Base-by-base conservation (phyloP, 2,113 vertebrate species). In the Antechinus flavipes region DNA sequence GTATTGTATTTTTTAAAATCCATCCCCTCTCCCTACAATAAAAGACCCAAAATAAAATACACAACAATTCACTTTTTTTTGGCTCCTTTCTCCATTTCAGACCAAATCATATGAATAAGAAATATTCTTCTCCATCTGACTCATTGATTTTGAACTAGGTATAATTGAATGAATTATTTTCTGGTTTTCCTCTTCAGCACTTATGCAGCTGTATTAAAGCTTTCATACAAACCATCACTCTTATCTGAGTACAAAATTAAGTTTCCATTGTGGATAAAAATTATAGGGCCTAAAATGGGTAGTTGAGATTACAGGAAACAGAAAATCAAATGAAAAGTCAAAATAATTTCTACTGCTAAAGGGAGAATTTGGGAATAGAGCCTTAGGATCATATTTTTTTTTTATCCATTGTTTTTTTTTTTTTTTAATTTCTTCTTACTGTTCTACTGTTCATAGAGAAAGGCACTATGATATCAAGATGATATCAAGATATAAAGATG, bases 81-180 rank as follows among this genome's bases (percentile, higher is more conserved):
- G 90, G 24, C 47, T 90, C 47, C 47, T 50, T 35, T 76, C 58
- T 90, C 94, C 0, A 0, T 58, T 49, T 0, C 0, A 92, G 91
- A 42, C 26, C 23, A 91, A 3, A 0, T 93, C 94, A 90, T 89
- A 90, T 53, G 91, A 5, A 35, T 19, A 22, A n/a, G 92, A 84
- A 2, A 89, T 0, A 42, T n/a, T 92, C 1, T 94, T 92, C 94
- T 10, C n/a, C 68, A 42, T 61, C 25, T 12, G 49, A 95, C 68
- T 84, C 47, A 89, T 54, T 56, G 49, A 0, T 11, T 49, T 3
- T 76, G 46, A 97, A 91, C 52, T 50, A 11, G 46, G 94, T 84
- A 30, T 53, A 61, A 30, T 16, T 84, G 54, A 94, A 89, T 89
- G 50, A 52, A 30, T 47, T 89, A 35, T 95, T 94, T 97, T 52